Evolutionary conservation across 2,888 invertebrate species (phyloP), one percentile per base, ranked within the genome.

Genomic region (Cryptus armator): DNA sequence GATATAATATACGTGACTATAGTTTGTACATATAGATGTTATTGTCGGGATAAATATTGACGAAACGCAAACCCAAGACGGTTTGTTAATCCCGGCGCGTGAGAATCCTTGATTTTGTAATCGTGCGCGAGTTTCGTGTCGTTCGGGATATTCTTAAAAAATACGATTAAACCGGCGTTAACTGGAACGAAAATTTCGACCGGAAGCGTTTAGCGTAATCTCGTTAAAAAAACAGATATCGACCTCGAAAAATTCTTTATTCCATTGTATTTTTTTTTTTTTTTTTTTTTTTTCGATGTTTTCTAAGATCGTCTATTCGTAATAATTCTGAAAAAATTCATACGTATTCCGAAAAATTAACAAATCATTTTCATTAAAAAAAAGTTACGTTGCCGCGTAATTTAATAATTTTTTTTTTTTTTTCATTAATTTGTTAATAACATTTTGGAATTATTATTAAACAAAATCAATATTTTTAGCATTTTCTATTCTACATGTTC

Each of bases 11-110:
- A 77, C 56, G 12, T 10, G 37, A 48, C 37, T 43, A 66, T 43
- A 48, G 46, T 62, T 24, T 19, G 29, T 14, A 56, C 29, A 51
- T 10, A 43, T 51, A 5, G 48, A 76, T 48, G 51, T 75, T 43
- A 29, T 71, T 16, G n/a, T 46, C 71, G 46, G 37, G 32, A 51
- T 37, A 32, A 56, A 43, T 43, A 56, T 56, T 19, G 37, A 24
- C 56, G 43, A 56, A 72, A 56, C n/a, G 37, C 16, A 32, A 53
- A 5, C 10, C 12, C 56, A 37, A 19, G 2, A 19, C 56, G 24
- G 51, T 71, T 71, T 71, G 56, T 72, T 72, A 29, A 44, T 72
- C 37, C 56, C 24, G 24, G 37, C 29, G 32, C 14, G 14, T 4
- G 43, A 16, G 48, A 43, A 43, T 56, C 43, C 32, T 56, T 19